Base-by-base conservation (phyloP, 2,113 vertebrate genomes). In the Heterotis niloticus region DNA sequence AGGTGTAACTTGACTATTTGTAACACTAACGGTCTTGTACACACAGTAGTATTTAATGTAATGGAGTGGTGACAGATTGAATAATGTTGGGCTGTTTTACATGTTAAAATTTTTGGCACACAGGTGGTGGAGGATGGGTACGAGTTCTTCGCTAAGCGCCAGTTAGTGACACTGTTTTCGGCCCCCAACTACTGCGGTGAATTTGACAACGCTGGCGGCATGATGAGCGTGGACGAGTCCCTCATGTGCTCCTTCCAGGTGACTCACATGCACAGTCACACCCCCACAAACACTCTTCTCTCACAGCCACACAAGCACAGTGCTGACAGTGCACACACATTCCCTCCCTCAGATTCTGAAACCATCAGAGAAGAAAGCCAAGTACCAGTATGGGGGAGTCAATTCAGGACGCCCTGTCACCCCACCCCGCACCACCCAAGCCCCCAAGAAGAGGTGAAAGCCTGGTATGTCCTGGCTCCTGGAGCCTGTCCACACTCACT, bases 181-280 rank as follows among this genome's bases (percentile, higher is more conserved):
- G 96, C 96, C 80, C 95, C 96, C 56, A 97, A 97, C 92, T 97
- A 97, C 81, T 97, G 95, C 83, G 96, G 96, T 51, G 96, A 98
- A 84, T 98, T 98, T 88, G 96, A 98, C 90, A 98, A 98, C 82
- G 96, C 96, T 62, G 96, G 96, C 11, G 96, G 95, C 83, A 97
- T 97, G 96, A 98, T 98, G 96, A 98, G 96, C 57, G 96, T 98
- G 87, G 96, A 98, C 83, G 96, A 98, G 90, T 97, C 95, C 64
- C 90, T 98, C 82, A 97, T 98, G 96, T 98, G 96, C 88, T 97
- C 96, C 60, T 98, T 98, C 87, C 96, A 98, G 96, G 96, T 98
- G 71, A 23, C 70, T 23, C 70, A 56, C 51, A 54, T 9, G 23
- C 71, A 24, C 17, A 23, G 64, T 17, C 14, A 24, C 64, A 56